A percentile compares a stretch with the other conserved stretches of the same genome.
Conservation (phyloP, 2,888 invertebrate genomes). For the Diloba caeruleocephala region DNA sequence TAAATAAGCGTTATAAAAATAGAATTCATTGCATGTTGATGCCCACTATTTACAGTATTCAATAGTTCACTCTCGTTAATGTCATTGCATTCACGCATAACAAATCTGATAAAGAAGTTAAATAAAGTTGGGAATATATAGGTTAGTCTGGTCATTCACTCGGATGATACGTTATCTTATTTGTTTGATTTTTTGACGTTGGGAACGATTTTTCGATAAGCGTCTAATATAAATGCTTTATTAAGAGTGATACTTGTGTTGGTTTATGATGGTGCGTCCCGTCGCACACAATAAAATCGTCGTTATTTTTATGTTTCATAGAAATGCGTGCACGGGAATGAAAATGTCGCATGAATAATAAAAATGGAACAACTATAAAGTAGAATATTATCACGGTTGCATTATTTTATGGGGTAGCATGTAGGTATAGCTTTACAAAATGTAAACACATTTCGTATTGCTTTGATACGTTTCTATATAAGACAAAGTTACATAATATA, state of each 20-base stretch:
- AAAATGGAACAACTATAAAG: constrained; percentile 24
- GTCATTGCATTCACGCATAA: constrained; percentile 15
- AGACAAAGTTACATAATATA: no score
- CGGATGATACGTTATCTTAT: constrained; percentile 39
- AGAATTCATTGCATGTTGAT: constrained; percentile 36
- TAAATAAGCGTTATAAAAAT: constrained; percentile 44
- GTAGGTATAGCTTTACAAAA: background rate
- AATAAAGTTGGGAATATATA: constrained; percentile 36
- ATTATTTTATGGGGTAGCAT: constrained; percentile 2
- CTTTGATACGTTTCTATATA: no score
- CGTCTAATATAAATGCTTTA: constrained; percentile 55
- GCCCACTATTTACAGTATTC: constrained; percentile 14
- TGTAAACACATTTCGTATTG: background rate
- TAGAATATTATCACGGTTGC: constrained; percentile 19
- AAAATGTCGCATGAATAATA: constrained; percentile 47
- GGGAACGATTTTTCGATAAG: constrained; percentile 51
- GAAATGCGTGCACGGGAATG: constrained; percentile 53
- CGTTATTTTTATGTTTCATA: constrained; percentile 72
- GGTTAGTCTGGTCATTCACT: constrained; percentile 45
- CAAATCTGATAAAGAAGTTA: constrained; percentile 39
- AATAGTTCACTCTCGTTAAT: constrained; percentile 21
- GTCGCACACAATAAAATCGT: constrained; percentile 68
- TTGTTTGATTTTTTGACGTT: constrained; percentile 37
- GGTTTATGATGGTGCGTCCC: constrained; percentile 63
- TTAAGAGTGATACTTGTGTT: constrained; percentile 52